A percentile compares a stretch with the other conserved stretches of the same genome.
Conservation (phyloP, 2,797 vertebrate genomes). For the Neoniphon sammara region DNA sequence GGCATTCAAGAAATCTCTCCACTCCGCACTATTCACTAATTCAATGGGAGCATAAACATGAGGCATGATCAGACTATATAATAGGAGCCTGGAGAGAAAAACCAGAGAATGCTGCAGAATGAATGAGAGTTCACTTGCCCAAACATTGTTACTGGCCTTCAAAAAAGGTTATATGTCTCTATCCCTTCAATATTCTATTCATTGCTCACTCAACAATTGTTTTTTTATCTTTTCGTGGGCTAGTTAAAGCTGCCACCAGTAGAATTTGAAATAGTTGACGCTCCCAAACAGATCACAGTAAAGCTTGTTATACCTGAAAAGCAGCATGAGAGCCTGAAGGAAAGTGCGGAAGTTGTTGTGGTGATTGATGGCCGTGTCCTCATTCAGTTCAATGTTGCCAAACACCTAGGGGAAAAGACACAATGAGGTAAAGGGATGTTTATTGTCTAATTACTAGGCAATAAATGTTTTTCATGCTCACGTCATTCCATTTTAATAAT, state of each 20-base stretch:
- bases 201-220: no score
- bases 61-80: neutral
- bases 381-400: constrained; percentile 93
- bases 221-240: no score
- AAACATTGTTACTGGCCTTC: no score
- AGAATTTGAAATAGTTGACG: no score
- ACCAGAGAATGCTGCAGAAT: neutral
- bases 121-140: neutral
- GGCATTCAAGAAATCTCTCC: neutral
- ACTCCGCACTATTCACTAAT: neutral
- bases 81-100: neutral
- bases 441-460: neutral
- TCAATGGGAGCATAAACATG: neutral
- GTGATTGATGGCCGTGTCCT: constrained; percentile 91
- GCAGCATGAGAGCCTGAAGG: constrained; percentile 94
- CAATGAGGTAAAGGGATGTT: neutral
- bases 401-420: constrained; percentile 86
- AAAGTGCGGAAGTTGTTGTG: constrained; percentile 99
- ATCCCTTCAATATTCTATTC: neutral
- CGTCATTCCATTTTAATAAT: neutral
- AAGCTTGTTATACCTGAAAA: constrained; percentile 87
- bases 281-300: neutral
- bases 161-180: no score
- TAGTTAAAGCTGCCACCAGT: no score
- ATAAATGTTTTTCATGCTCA: neutral